Base-by-base conservation (phyloP, 2,888 invertebrate species). In the Achlya flavicornis region DNA sequence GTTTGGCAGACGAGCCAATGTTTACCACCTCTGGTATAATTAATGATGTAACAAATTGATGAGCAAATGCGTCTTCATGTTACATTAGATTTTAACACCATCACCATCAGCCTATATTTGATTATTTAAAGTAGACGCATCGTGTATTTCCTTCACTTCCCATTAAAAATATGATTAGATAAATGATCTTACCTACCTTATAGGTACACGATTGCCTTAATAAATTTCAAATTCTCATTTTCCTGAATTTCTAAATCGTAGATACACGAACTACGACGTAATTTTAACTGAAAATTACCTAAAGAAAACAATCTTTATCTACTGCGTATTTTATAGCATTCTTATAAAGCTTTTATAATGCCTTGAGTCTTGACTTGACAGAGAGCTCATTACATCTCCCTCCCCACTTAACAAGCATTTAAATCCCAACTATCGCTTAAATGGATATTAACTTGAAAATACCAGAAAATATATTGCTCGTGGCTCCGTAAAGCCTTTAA, bases 371-470 rank as follows among this genome's bases (percentile, higher is more conserved):
- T 53, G 53, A 19, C 16, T 53, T 53, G 53, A 19, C 19, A 53
- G 8, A 19, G 2, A 2, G 53, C 19, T 53, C 53, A 53, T 53
- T 53, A 53, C 53, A 53, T 53, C 16, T 53, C 53, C 19, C 16
- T 53, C 53, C 19, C 53, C 53, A 53, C 19, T 53, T 53, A 53
- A 53, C 53, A 53, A 53, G 53, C 53, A 53, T 53, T 53, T 53
- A 53, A 53, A 19, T 53, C 53, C 53, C 16, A 10, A 53, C 53
- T 53, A 53, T 53, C 53, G 53, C 19, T 53, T 53, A 53, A 53
- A 53, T 19, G 53, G 53, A 19, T 53, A 53, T 53, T 53, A n/a
- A 53, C 53, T 53, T 16, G 53, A 53, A 16, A 53, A 53, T 53
- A 16, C 53, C 10, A 53, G 5, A 53, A 53, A 19, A 53, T 19